phyloP scores from a whole-genome alignment of 2,113 vertebrate genomes.

The Zosterops pallidus region DNA sequence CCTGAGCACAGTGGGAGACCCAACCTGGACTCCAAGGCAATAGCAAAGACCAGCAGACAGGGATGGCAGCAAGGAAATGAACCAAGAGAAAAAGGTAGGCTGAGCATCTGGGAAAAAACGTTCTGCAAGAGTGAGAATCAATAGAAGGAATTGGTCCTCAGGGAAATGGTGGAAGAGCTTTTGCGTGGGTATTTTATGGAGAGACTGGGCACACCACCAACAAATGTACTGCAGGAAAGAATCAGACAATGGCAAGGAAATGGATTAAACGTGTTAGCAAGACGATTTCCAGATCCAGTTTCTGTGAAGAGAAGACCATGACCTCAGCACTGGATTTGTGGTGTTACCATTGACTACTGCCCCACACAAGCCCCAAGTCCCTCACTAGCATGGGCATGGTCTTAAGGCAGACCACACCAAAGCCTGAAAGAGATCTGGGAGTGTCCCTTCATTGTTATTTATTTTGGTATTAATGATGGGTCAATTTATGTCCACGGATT shows the following conservation, averaged over 20 bases:
- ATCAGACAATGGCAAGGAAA: constrained; percentile 67
- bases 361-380: not conserved
- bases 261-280: constrained; percentile 60
- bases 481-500: constrained; percentile 37
- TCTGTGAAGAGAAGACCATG: constrained; percentile 50
- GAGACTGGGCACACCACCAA: constrained; percentile 52
- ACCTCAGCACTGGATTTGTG: constrained; percentile 41
- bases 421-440: constrained; percentile 34
- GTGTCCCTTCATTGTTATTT: constrained; percentile 53
- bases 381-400: not conserved
- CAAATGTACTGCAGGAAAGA: constrained; percentile 62
- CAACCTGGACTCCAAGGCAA: fast-evolving
- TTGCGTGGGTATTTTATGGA: constrained; percentile 40
- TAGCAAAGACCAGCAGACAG: not conserved
- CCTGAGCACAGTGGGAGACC: not conserved
- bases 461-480: constrained; percentile 33
- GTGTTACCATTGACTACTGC: constrained; percentile 11
- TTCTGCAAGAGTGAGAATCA: not conserved
- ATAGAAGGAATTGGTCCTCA: not conserved
- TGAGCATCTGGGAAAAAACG: not conserved
- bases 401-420: constrained; percentile 45
- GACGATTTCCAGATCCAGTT: constrained; percentile 55
- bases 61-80: not conserved
- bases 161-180: constrained; percentile 36
- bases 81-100: not conserved